Percentiles rank a stretch among this genome's conserved stretches.
These are phyloP conservation scores for Barnardius zonarius DNA, from an alignment of 2,113 vertebrate genomes.

Conservation along the genomic window DNA sequence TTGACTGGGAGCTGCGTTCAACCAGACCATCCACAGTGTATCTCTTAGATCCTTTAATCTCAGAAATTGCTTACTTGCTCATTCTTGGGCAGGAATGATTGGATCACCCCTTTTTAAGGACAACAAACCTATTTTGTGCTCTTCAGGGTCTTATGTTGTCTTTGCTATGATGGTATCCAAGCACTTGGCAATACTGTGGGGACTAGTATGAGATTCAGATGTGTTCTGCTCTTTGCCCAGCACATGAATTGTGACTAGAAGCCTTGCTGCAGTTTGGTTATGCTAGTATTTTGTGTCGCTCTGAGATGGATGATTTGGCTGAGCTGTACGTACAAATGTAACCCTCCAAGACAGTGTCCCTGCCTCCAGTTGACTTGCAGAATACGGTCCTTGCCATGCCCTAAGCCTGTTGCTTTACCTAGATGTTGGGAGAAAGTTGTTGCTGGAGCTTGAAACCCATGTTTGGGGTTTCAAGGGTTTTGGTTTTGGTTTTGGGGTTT, in stretches of 20 bases:
- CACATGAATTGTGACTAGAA: not conserved
- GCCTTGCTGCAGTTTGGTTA: not conserved
- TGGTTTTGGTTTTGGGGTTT: too few species aligned
- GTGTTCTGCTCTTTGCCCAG: not conserved
- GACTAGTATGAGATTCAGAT: not conserved
- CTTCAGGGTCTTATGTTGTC: rapidly evolving
- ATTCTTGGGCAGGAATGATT: not conserved
- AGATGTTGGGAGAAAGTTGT: not conserved
- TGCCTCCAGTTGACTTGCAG: not conserved
- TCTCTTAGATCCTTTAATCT: not conserved
- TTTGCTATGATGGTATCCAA: not conserved
- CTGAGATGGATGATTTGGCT: too few species aligned
- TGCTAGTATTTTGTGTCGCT: not conserved
- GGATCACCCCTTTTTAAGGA: not conserved
- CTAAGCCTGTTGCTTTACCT: not conserved
- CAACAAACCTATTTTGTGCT: not conserved
- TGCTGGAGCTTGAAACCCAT: not conserved
- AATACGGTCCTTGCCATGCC: rapidly evolving
- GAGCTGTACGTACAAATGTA: not conserved
- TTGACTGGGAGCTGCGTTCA: not conserved
- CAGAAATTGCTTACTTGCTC: not conserved
- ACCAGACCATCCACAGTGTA: not conserved
- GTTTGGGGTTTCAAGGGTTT: too few species aligned
- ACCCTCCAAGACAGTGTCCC: not conserved
- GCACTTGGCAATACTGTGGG: not conserved